Conservation (phyloP, 1,140 invertebrate genomes). For the Cydia amplana region DNA sequence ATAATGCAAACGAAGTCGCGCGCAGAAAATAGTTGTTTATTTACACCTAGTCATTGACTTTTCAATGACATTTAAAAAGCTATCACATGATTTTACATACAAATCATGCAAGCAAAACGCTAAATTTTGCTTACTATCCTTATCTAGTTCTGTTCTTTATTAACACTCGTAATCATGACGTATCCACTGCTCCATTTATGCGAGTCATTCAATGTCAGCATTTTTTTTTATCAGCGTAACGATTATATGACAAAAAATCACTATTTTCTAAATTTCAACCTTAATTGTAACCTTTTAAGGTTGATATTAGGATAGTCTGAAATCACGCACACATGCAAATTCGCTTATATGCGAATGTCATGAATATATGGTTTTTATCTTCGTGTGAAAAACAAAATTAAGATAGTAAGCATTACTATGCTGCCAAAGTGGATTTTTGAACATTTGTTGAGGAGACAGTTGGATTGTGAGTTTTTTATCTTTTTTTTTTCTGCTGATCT, state of each 20-base stretch:
- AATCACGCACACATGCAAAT: background rate
- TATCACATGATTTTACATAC: background rate
- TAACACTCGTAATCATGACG: background rate
- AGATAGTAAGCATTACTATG: background rate
- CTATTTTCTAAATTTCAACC: background rate
- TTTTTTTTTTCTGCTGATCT: background rate
- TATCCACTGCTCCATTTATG: background rate
- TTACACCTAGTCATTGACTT: too few species aligned
- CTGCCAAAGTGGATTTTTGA: slow-evolving; percentile 5
- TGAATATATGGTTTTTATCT: background rate
- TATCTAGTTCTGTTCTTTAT: background rate
- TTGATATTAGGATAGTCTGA: background rate
- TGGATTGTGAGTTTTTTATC: background rate
- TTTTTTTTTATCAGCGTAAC: slow-evolving; percentile 5
- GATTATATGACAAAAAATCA: background rate
- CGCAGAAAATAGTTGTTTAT: too few species aligned
- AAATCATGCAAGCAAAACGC: background rate
- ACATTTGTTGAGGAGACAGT: background rate
- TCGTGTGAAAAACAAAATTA: background rate
- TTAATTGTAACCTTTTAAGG: background rate
- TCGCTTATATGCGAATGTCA: background rate
- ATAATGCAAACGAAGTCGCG: too few species aligned
- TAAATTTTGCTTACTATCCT: background rate
- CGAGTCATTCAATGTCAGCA: background rate
- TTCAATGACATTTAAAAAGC: too few species aligned